A percentile compares a stretch with the other conserved stretches of the same genome.
These are phyloP conservation scores for Xerus rutilus DNA, from an alignment of 2,797 vertebrate species.

Conservation along the genomic window DNA sequence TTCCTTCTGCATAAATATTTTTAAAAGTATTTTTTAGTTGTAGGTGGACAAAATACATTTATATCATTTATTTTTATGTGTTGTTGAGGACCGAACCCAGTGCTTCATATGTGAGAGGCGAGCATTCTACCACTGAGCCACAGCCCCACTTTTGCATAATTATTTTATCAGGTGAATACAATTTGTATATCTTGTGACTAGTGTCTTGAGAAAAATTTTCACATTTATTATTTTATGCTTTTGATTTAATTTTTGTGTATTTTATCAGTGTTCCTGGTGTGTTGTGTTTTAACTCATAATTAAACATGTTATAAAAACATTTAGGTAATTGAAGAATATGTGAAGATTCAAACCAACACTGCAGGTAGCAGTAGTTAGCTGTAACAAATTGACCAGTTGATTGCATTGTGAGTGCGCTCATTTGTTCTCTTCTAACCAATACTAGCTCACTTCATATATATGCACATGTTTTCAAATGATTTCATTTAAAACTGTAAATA, in stretches of 20 bases:
- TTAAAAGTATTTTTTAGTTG: too few relatives aligned
- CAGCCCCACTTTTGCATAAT: too few relatives aligned
- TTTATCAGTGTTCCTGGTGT: neutral
- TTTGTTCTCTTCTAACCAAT: neutral
- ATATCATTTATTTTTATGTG: too few relatives aligned
- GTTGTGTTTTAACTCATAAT: neutral
- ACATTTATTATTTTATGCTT: neutral
- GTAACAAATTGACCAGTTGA: neutral
- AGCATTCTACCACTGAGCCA: too few relatives aligned
- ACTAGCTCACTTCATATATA: neutral
- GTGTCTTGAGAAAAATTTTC: neutral
- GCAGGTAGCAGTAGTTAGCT: neutral
- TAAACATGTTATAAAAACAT: neutral
- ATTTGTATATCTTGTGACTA: neutral
- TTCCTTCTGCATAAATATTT: too few relatives aligned
- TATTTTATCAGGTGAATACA: neutral
- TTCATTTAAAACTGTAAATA: neutral
- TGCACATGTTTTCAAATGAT: neutral
- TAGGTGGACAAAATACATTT: too few relatives aligned
- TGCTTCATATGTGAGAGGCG: too few relatives aligned
- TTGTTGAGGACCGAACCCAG: too few relatives aligned
- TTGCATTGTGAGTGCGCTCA: neutral
- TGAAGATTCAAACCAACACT: neutral
- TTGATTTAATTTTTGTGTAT: neutral
- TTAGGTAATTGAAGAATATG: neutral